Base-by-base conservation (phyloP, 2,113 vertebrate species). In the Bubo blakistoni region DNA sequence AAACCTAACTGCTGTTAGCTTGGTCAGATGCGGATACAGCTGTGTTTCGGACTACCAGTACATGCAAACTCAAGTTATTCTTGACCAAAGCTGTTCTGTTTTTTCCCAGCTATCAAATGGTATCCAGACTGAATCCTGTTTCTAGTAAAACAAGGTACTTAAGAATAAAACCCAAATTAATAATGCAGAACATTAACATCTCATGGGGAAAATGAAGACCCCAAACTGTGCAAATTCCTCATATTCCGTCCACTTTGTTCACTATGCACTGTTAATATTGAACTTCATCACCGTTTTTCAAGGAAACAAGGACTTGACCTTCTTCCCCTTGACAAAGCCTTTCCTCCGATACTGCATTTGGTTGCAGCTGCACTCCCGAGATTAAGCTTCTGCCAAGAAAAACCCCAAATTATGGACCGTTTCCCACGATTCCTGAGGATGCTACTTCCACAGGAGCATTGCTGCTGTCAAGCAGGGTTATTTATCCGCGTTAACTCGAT, bases 401-500 rank as follows among this genome's bases (percentile, higher is more conserved):
- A 63, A 8, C 21, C 30, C 18, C 38, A 7, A 9, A 14, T 19
- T 24, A 19, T 1, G 1, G 8, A 2, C 51, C 4, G n/a, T 15
- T 62, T n/a, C 59, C 51, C 47, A 6, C 17, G 1, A 6, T 7
- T 49, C 65, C 52, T 1, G 13, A 54, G 55, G 29, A 32, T 3
- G 25, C 19, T 10, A 8, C 49, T 40, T 49, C 47, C 52, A 25
- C 65, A 6, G 1, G 3, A 22, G 25, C 34, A 3, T 6, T 5
- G 14, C 47, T 22, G 3, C 26, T 6, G 26, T 7, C 8, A 5
- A 40, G 14, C 12, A 4, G 29, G 8, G 18, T 22, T 7, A 4
- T 13, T 25, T 11, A 11, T 1, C 17, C 5, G 0, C 49, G 6
- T 13, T 6, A n/a, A 17, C n/a, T 5, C 1, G 11, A 1, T 49